A percentile compares a stretch with the other conserved stretches of the same genome.
phyloP scores from a whole-genome alignment of 1,140 invertebrate species.

The Tetramorium parvispinum region DNA sequence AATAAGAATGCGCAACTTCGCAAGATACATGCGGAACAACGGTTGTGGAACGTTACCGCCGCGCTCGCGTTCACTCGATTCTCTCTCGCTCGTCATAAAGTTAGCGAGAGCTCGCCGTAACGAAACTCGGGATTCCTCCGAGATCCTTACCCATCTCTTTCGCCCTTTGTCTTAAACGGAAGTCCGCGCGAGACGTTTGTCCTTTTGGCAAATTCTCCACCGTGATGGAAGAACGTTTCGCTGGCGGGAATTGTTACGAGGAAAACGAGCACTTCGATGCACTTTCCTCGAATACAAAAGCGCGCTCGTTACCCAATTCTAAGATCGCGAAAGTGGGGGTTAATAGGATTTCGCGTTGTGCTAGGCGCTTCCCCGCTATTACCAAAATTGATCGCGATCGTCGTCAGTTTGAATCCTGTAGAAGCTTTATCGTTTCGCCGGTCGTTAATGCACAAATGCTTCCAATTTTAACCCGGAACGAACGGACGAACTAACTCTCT shows the following conservation, averaged over 20 bases:
- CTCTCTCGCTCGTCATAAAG: conserved; percentile 30
- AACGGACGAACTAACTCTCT: neutral
- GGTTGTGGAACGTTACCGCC: conserved; percentile 17
- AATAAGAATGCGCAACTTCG: conserved; percentile 34
- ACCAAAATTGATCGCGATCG: conserved; percentile 55
- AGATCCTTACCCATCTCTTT: conserved; percentile 60
- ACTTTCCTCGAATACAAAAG: conserved; percentile 49
- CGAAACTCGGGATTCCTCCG: conserved; percentile 58
- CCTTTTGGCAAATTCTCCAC: conserved; percentile 57
- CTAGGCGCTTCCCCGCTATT: conserved; percentile 10
- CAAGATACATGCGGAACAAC: conserved; percentile 17
- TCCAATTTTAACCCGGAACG: conserved; percentile 14
- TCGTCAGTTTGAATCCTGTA: conserved; percentile 27
- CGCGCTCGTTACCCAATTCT: conserved; percentile 53
- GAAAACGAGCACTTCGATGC: conserved; percentile 37
- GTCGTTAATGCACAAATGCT: conserved; percentile 24
- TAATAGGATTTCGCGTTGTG: conserved; percentile 59
- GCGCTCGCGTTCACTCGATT: conserved; percentile 38
- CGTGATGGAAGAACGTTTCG: conserved; percentile 53
- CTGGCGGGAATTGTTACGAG: conserved; percentile 20
- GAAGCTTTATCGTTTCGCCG: conserved; percentile 22
- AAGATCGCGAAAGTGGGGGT: conserved; percentile 55
- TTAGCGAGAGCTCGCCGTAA: conserved; percentile 31
- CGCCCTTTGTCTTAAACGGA: conserved; percentile 43
- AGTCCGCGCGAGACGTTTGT: conserved; percentile 34